Evolutionary conservation across 2,113 vertebrate genomes (phyloP).

Genomic region (Desmodus rotundus): DNA sequence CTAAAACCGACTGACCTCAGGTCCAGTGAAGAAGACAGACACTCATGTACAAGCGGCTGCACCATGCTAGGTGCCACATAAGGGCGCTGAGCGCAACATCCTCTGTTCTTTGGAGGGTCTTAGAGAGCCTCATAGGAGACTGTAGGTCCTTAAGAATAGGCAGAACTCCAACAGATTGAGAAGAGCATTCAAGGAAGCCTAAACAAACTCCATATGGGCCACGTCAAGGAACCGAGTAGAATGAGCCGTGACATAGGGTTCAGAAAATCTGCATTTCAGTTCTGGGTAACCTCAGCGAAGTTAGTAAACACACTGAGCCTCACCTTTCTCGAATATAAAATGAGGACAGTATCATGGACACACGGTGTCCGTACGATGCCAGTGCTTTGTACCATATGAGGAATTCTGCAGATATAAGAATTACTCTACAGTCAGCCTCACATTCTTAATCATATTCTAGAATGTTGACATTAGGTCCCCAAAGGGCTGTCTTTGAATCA

Average conservation of each 20-base stretch:
- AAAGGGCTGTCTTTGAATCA: background rate
- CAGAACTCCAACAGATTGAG: background rate
- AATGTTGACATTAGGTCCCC: background rate
- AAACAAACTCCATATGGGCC: background rate
- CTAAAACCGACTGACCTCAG: background rate
- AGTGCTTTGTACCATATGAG: background rate
- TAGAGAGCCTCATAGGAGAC: background rate
- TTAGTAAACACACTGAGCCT: background rate
- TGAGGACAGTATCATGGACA: background rate
- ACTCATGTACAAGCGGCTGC: background rate
- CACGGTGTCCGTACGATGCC: background rate
- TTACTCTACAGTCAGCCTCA: background rate
- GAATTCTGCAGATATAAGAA: background rate
- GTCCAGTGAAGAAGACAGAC: background rate
- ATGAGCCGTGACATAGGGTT: background rate
- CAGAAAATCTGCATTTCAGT: background rate
- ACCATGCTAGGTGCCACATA: background rate
- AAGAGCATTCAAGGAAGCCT: background rate
- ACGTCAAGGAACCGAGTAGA: background rate
- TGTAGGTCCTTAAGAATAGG: background rate
- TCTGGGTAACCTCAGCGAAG: background rate
- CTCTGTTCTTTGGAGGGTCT: background rate
- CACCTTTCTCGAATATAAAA: background rate
- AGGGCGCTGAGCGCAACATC: background rate
- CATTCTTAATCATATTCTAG: background rate